These are phyloP conservation scores for Microcebus murinus DNA, from an alignment of 2,113 vertebrate species.

Conservation along the genomic window DNA sequence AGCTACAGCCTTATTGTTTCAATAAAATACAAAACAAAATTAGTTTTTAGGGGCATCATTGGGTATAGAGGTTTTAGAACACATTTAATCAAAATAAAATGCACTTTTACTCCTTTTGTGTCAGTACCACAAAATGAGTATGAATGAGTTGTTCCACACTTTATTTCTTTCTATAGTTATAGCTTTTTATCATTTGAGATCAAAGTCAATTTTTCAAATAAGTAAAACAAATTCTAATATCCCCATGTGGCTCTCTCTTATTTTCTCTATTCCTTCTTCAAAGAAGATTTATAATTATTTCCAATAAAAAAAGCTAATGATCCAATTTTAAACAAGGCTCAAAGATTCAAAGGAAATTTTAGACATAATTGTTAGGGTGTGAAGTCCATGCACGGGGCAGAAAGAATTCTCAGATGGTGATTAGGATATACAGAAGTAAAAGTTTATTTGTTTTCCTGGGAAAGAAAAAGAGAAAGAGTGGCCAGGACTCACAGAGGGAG, in stretches of 20 bases:
- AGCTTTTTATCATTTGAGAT: slow-evolving; percentile 10
- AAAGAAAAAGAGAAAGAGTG: too few species aligned
- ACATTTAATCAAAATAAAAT: slow-evolving; percentile 57
- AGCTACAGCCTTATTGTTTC: background rate
- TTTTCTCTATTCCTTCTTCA: background rate
- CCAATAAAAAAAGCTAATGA: background rate
- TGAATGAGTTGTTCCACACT: slow-evolving; percentile 6
- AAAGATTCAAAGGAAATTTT: background rate
- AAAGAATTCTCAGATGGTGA: too few species aligned
- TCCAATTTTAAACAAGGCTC: background rate
- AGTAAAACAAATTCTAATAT: slow-evolving; percentile 31
- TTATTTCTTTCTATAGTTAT: background rate
- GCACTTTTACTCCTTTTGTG: background rate
- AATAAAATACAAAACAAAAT: background rate
- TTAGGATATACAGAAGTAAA: too few species aligned
- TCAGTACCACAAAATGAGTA: slow-evolving; percentile 30
- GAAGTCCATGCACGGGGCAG: too few species aligned
- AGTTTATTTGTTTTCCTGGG: too few species aligned
- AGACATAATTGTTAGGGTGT: background rate
- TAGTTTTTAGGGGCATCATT: background rate
- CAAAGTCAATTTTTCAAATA: slow-evolving; percentile 26
- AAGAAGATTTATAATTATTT: slow-evolving; percentile 6
- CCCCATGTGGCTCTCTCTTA: background rate
- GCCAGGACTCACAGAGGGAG: too few species aligned
- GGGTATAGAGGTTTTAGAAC: background rate